Evolutionary conservation across 23 tunicate genomes (phyloP), one percentile per base, ranked within the genome.

Genomic region (Styela clava): DNA sequence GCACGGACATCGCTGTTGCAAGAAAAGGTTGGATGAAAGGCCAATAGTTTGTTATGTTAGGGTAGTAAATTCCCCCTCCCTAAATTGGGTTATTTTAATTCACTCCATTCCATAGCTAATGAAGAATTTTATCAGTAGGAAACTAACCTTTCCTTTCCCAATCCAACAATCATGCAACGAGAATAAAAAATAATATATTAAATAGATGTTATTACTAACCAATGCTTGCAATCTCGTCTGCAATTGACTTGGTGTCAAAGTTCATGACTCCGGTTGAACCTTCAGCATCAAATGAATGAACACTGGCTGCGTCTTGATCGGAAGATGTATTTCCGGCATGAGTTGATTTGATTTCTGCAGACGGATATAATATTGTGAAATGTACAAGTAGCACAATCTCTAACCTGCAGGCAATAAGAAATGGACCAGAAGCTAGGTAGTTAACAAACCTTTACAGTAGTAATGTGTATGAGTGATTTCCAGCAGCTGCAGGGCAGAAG

Each of bases 401-500:
- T 56, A 56, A 56, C 20, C 20, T 56, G 63, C 63, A 56, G 18
- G 63, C 63, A 56, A 56, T 18, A 18, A 56, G 20, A 56, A 56
- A 56, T 18, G 20, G 18, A 56, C 20, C 20, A 18, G 20, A 56
- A 56, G 18, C 20, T 18, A 56, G 20, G 20, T 56, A 20, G 20
- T 18, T 56, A 18, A 56, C 56, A 44, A 31, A 87, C 96, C 97
- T 85, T 88, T 88, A 7, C 95, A 89, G 51, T 92, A 96, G 73
- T 88, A 96, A 78, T 96, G 99, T 30, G 99, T 91, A 85, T 91
- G 99, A 18, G 94, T 89, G 18, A 96, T 91, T 51, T 96, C 99
- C 74, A 96, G 84, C 62, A 96, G 34, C 24, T 77, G 70, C 69
- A 91, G 84, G 1, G 96, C 88, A 1, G 94, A 87, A 0, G 99